Evolutionary conservation across 2,113 vertebrate species (phyloP), one percentile per base, ranked within the genome.

Genomic region (Acrocephalus kingi): DNA sequence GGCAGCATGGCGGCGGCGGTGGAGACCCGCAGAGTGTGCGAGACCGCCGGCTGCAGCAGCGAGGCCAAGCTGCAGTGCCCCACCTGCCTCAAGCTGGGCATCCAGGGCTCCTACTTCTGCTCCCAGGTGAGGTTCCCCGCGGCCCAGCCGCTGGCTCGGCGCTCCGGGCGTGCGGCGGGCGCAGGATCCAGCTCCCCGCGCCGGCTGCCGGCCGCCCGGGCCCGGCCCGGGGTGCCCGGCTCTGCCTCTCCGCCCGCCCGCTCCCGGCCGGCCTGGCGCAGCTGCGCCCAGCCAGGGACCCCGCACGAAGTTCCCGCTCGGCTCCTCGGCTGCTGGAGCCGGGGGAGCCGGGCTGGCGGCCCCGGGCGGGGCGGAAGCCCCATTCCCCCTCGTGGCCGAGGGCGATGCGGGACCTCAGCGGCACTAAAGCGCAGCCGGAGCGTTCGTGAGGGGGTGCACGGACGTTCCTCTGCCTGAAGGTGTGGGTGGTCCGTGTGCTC

Each of bases 31-130:
- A 43, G 85, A 88, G 98, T 99, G 95, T 99, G 99, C 93, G 99
- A 99, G 97, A 99, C 99, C 39, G 98, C 98, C 35, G 99, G 98
- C 80, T 99, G 99, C 97, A 98, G 97, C 68, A 98, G 98, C 95
- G 99, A 99, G 97, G 99, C 99, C 95, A 99, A 99, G 97, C 99
- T 99, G 80, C 99, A 99, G 97, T 99, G 99, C 89, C 99, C 99
- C 48, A 99, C 99, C 96, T 99, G 99, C 97, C 98, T 99, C 98
- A 99, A 99, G 98, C 99, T 99, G 90, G 99, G 99, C 33, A 99
- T 99, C 84, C 99, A 99, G 92, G 99, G 99, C 92, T 99, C 99
- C 39, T 99, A 99, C 96, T 99, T 99, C 98, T 99, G 99, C 90
- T 99, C 99, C n/a, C 99, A 99, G 99, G 99, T 99, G 96, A 96